phyloP scores from a whole-genome alignment of 1,140 invertebrate species.

The Drosophila oshimai region DNA sequence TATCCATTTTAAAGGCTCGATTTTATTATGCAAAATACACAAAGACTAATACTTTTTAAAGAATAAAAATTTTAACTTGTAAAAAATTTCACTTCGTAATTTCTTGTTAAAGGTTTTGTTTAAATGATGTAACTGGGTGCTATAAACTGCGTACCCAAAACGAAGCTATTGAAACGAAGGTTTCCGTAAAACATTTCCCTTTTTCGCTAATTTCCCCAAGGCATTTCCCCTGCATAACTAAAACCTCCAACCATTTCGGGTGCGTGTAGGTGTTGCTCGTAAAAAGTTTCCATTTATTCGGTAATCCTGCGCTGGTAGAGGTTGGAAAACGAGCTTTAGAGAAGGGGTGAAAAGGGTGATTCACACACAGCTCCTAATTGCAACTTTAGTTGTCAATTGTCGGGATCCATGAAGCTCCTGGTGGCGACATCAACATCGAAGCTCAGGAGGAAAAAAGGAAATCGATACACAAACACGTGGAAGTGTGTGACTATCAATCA shows the following conservation, averaged over 20 bases:
- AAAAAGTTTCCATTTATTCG: constrained; percentile 14
- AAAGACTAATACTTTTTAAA: background rate
- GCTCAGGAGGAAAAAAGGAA: background rate
- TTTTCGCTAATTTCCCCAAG: constrained; percentile 72
- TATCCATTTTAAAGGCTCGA: too few species aligned
- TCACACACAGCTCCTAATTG: constrained; percentile 24
- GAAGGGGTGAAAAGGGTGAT: constrained; percentile 1
- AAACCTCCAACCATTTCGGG: constrained; percentile 30
- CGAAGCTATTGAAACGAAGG: constrained; percentile 42
- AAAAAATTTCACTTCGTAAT: background rate
- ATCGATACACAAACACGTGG: constrained; percentile 13
- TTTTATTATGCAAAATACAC: too few species aligned
- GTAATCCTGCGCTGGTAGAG: constrained; percentile 7
- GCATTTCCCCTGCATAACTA: constrained; percentile 66
- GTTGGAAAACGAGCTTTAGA: background rate
- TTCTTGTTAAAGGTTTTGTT: background rate
- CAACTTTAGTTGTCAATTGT: constrained; percentile 40
- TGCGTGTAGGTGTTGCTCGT: constrained; percentile 42
- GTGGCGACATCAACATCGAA: constrained; percentile 21
- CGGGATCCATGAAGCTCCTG: background rate
- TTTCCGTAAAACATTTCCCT: constrained; percentile 53
- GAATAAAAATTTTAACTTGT: background rate
- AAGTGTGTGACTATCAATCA: constrained; percentile 6
- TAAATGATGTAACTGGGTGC: constrained; percentile 29
- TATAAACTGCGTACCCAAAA: constrained; percentile 27